A percentile compares a stretch with the other conserved stretches of the same genome.
phyloP scores from a whole-genome alignment of 1,140 invertebrate species.

The Kradibia gibbosae region DNA sequence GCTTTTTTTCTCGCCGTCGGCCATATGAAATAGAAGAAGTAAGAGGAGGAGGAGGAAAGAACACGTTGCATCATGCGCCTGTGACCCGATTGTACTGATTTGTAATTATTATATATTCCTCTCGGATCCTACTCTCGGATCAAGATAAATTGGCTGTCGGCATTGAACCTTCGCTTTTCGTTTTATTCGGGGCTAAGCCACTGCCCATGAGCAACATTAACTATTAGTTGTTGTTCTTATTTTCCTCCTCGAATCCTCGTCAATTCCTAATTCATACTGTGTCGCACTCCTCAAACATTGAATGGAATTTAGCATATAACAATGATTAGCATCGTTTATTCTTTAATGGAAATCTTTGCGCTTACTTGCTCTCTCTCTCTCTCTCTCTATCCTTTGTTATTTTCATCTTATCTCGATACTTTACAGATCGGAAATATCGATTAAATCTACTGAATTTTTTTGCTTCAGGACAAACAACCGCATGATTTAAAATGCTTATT shows the following conservation, averaged over 20 bases:
- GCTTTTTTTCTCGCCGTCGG: neutral
- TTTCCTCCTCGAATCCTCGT: too few species aligned
- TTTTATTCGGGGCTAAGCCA: too few species aligned
- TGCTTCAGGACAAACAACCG: neutral
- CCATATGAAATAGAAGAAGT: neutral
- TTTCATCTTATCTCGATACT: neutral
- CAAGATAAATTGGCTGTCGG: too few species aligned
- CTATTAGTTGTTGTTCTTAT: too few species aligned
- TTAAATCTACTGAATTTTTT: neutral
- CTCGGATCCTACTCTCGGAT: neutral
- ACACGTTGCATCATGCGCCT: neutral
- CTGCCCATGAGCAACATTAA: too few species aligned
- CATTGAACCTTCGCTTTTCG: too few species aligned
- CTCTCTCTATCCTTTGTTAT: neutral
- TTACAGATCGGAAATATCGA: neutral
- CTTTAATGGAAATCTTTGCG: too few species aligned
- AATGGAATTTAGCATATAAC: too few species aligned
- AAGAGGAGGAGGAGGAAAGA: too few species aligned
- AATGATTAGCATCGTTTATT: too few species aligned
- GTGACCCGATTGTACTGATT: neutral
- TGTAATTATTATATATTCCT: neutral
- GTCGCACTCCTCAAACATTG: too few species aligned
- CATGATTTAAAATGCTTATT: slow-evolving; percentile 7
- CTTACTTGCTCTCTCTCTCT: neutral
- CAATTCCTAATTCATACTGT: too few species aligned